Evolutionary conservation across 2,113 vertebrate genomes (phyloP).

Genomic region (Dinomys branickii): DNA sequence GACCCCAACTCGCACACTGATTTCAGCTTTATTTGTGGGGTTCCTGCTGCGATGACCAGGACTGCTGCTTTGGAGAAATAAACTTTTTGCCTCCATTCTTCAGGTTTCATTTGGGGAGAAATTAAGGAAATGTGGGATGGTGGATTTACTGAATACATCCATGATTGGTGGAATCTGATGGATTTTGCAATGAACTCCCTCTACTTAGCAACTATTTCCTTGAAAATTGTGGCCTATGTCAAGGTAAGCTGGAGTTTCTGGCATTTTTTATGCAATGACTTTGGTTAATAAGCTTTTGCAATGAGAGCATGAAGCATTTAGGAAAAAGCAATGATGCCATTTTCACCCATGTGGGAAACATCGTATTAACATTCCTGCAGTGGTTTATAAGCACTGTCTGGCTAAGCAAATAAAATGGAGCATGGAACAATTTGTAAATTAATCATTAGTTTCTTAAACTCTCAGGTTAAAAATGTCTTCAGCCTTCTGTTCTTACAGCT

Average conservation of each 20-base stretch:
- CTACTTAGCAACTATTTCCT: constrained; percentile 96
- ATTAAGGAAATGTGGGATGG: constrained; percentile 99
- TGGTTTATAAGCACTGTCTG: constrained; percentile 46
- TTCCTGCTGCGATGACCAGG: constrained; percentile 29
- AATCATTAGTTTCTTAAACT: constrained; percentile 18
- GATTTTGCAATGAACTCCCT: constrained; percentile 99
- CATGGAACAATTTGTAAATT: constrained; percentile 19
- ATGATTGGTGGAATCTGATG: constrained; percentile 99
- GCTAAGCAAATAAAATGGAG: constrained; percentile 42
- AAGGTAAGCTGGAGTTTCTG: constrained; percentile 90
- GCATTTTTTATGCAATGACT: constrained; percentile 27
- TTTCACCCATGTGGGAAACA: background rate
- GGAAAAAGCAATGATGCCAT: background rate
- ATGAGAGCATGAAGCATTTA: background rate
- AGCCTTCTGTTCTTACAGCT: constrained; percentile 20
- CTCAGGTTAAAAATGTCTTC: constrained; percentile 18
- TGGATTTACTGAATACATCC: constrained; percentile 96
- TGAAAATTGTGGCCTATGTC: constrained; percentile 97
- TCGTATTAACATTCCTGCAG: background rate
- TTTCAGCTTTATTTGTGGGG: background rate
- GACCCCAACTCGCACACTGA: background rate
- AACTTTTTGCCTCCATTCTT: constrained; percentile 72
- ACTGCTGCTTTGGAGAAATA: constrained; percentile 4
- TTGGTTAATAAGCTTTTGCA: constrained; percentile 49
- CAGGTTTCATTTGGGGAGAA: constrained; percentile 99